These are phyloP conservation scores for Thereva nobilitata DNA, from an alignment of 2,888 invertebrate genomes.

Conservation along the genomic window DNA sequence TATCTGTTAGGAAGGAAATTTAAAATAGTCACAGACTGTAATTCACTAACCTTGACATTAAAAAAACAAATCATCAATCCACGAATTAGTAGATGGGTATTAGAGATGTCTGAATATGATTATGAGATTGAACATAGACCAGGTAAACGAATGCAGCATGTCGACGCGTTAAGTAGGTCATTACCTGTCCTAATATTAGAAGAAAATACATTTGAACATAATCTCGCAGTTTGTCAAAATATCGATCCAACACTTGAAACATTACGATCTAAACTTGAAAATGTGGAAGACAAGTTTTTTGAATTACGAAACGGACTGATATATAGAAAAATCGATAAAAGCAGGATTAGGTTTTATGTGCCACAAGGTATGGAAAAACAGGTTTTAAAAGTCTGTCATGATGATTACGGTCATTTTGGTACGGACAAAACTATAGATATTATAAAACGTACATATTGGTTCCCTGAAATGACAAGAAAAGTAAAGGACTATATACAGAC, in stretches of 20 bases:
- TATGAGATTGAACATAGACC: constrained; percentile 43
- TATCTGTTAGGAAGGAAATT: constrained; percentile 46
- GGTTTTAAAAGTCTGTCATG: constrained; percentile 20
- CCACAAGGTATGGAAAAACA: constrained; percentile 34
- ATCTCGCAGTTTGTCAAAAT: neutral
- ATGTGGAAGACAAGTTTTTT: constrained; percentile 26
- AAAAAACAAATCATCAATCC: constrained; percentile 43
- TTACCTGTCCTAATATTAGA: constrained; percentile 25
- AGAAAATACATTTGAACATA: neutral
- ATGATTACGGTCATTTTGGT: constrained; percentile 10
- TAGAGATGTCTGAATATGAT: constrained; percentile 42
- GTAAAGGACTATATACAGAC: constrained; percentile 22
- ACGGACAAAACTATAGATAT: constrained; percentile 29
- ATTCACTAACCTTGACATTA: constrained; percentile 43
- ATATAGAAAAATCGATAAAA: constrained; percentile 28
- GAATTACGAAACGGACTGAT: constrained; percentile 38
- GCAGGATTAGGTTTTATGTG: constrained; percentile 27
- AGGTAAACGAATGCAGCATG: constrained; percentile 46
- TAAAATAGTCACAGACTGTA: constrained; percentile 48
- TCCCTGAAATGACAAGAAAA: constrained; percentile 19
- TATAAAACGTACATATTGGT: constrained; percentile 31
- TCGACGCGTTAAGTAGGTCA: constrained; percentile 47
- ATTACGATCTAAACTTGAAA: constrained; percentile 16
- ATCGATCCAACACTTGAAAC: too few relatives aligned
- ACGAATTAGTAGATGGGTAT: constrained; percentile 44